Evolutionary conservation across 2,113 vertebrate species (phyloP).

Genomic region (Riparia riparia): DNA sequence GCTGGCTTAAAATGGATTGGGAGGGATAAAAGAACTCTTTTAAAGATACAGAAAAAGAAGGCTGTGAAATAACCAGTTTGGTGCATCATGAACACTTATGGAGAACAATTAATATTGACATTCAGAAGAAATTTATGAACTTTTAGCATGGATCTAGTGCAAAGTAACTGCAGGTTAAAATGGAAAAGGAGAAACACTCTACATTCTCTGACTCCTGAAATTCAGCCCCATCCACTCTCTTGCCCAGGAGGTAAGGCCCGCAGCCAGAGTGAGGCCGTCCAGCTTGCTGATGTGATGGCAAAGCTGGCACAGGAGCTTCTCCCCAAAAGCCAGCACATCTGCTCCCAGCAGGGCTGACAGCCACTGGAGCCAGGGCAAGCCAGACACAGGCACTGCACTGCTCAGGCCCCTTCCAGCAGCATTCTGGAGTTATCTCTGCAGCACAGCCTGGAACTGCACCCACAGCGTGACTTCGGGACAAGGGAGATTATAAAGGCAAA

Average conservation of each 20-base stretch:
- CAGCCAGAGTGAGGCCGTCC: not conserved
- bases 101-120: not conserved
- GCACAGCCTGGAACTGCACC: not conserved
- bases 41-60: not conserved
- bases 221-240: not conserved
- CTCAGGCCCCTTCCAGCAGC: not conserved
- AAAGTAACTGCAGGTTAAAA: not conserved
- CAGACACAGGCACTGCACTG: not conserved
- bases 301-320: not conserved
- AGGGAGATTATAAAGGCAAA: not conserved
- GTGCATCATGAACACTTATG: not conserved
- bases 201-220: not conserved
- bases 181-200: not conserved
- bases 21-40: not conserved
- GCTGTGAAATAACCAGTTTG: not conserved
- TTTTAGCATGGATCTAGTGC: not conserved
- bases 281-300: rapidly evolving
- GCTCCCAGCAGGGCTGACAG: not conserved
- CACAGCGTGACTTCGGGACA: not conserved
- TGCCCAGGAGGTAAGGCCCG: not conserved
- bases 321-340: not conserved
- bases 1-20: not conserved
- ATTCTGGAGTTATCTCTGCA: not conserved
- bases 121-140: rapidly evolving
- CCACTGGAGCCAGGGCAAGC: rapidly evolving